Conservation (phyloP, 1,140 invertebrate species). For the Ridgeia piscesae region DNA sequence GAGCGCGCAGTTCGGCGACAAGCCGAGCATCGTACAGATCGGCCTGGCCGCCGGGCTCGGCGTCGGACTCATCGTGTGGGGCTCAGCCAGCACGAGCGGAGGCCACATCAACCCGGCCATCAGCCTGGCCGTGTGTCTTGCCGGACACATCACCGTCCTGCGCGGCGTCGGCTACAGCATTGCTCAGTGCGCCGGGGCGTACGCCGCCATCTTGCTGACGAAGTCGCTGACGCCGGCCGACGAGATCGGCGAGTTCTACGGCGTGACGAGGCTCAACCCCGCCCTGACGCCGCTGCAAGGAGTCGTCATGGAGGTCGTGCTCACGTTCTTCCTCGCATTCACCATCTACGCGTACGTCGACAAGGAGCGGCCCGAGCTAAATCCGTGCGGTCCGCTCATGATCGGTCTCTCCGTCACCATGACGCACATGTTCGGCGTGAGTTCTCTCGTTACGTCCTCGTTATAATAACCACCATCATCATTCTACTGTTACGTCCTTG, state of each 20-base stretch:
- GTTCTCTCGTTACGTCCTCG: slow-evolving; percentile 19
- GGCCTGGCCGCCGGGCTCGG: slow-evolving; percentile 85
- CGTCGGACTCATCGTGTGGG: slow-evolving; percentile 70
- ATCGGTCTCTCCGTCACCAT: slow-evolving; percentile 80
- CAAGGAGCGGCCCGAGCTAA: slow-evolving; percentile 72
- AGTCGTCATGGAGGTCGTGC: slow-evolving; percentile 78
- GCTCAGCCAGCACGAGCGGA: slow-evolving; percentile 49
- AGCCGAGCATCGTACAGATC: slow-evolving; percentile 69
- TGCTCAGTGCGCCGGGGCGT: slow-evolving; percentile 46
- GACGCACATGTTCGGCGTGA: slow-evolving; percentile 75
- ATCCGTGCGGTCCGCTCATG: slow-evolving; percentile 82
- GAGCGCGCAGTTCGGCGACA: background rate
- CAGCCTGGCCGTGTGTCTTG: slow-evolving; percentile 58
- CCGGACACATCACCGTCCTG: slow-evolving; percentile 75
- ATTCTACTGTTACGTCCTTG: too few species aligned
- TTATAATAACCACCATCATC: too few species aligned
- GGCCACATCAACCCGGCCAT: slow-evolving; percentile 56
- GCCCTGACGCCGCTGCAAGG: slow-evolving; percentile 64
- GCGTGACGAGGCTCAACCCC: slow-evolving; percentile 57
- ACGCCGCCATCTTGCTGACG: slow-evolving; percentile 46
- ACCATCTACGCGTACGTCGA: slow-evolving; percentile 88
- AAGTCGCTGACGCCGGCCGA: slow-evolving; percentile 39
- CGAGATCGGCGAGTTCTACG: slow-evolving; percentile 38
- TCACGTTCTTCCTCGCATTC: slow-evolving; percentile 85
- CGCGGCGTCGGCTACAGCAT: slow-evolving; percentile 65